Evolutionary conservation across 1,140 invertebrate species (phyloP), one percentile per base, ranked within the genome.

Genomic region (Temnothorax curvispinosus): DNA sequence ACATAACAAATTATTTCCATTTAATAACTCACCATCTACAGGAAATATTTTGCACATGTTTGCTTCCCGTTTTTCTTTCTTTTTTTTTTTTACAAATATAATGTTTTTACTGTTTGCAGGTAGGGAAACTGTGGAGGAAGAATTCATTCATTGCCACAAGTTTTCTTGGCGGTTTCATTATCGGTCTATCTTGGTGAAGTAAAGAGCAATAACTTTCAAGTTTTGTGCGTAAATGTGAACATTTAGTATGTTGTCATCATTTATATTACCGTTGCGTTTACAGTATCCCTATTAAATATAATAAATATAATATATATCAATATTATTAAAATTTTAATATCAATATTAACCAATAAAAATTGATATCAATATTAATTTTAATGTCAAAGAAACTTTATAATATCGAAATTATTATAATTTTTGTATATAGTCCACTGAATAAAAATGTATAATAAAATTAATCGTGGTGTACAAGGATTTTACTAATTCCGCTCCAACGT

Each of bases 91-190:
- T 38, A 38, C 27, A 80, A 50, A 11, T 11, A 47, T 72, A 76
- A 60, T 86, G 38, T 3, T 75, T 54, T 27, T 38, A 56, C 18
- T 91, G 75, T 94, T 96, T 97, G 87, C 96, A 98, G 97, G 96
- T 97, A 93, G 96, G 96, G 93, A 95, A 95, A 94, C 97, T 97
- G 96, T 96, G 97, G 94, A 96, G 96, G 96, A 96, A 96, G 93
- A 98, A 98, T 96, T 96, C 97, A 87, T 97, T 97, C 95, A 96
- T 98, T 93, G 97, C 97, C 85, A 96, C 97, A 93, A 97, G 98
- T 94, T 99, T 98, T 96, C 95, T 97, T 94, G 98, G 98, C 94
- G 98, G 98, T 94, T 98, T 98, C 95, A 96, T 98, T 91, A 96
- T 98, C 94, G 98, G 98, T 90, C 95, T 98, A 93, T 97, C 97